Evolutionary conservation across 2,113 vertebrate genomes (phyloP).

Genomic region (Narcine bancroftii): DNA sequence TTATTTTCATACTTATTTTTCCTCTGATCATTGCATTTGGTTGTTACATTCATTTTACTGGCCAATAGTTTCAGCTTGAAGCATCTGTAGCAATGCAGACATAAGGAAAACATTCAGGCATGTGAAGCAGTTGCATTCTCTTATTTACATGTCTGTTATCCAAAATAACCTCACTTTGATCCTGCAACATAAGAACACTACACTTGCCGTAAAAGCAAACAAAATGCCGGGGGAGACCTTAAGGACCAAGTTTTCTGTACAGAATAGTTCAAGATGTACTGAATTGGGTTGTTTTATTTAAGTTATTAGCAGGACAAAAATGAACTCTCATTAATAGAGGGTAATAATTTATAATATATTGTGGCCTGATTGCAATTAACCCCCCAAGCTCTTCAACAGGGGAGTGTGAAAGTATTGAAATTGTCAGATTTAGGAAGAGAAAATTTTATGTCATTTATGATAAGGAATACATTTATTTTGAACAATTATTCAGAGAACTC

Average conservation of each 20-base stretch:
- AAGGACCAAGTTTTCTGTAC: neutral
- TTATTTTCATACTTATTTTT: neutral
- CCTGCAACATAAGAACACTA: conserved; percentile 20
- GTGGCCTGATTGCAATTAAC: too few relatives aligned
- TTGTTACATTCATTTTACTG: neutral
- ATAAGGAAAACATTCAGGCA: conserved; percentile 23
- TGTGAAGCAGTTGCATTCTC: conserved; percentile 18
- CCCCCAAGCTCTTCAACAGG: too few relatives aligned
- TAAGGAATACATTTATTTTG: too few relatives aligned
- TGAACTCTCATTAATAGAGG: neutral
- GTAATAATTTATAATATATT: neutral
- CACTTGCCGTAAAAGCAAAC: neutral
- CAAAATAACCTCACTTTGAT: conserved; percentile 28
- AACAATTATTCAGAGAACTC: too few relatives aligned
- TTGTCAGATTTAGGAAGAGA: too few relatives aligned
- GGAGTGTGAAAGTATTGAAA: too few relatives aligned
- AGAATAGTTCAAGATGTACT: neutral
- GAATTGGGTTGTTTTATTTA: neutral
- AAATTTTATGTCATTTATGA: too few relatives aligned
- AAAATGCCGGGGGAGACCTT: neutral
- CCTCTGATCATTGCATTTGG: neutral
- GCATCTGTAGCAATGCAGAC: neutral
- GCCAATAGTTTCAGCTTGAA: conserved; percentile 1
- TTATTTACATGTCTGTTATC: conserved; percentile 27
- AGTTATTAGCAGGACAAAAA: neutral